Conservation (phyloP, 2,113 vertebrate species). For the Saccopteryx leptura region DNA sequence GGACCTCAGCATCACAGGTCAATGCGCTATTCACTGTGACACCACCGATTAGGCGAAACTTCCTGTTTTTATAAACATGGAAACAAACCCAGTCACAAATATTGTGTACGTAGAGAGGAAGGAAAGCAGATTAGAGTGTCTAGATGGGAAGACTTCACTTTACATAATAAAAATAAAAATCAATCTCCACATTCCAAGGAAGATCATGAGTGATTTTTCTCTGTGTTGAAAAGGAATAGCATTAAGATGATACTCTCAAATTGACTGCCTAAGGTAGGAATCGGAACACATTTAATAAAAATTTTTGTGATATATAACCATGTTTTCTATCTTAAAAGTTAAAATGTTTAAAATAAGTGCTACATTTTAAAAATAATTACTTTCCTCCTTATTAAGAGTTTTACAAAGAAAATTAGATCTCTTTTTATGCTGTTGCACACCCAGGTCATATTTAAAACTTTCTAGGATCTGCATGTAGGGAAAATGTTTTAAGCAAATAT, state of each 20-base stretch:
- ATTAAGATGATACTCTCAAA: constrained; percentile 20
- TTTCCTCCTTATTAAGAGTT: constrained; percentile 58
- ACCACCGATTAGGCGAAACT: background rate
- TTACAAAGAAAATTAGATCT: constrained; percentile 53
- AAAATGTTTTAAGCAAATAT: constrained; percentile 57
- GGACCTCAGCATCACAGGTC: too few species aligned
- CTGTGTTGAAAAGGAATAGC: constrained; percentile 2
- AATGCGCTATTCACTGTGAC: too few species aligned
- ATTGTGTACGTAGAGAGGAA: background rate
- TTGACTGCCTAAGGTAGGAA: background rate
- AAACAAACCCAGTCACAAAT: background rate
- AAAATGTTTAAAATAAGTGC: constrained; percentile 72
- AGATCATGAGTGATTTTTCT: background rate
- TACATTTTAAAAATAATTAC: constrained; percentile 68
- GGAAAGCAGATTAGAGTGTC: background rate
- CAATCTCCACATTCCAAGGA: background rate
- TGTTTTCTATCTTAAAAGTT: constrained; percentile 54
- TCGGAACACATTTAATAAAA: constrained; percentile 40
- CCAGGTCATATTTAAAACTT: constrained; percentile 1
- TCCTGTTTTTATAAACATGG: background rate
- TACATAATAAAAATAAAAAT: background rate
- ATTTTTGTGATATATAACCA: constrained; percentile 25
- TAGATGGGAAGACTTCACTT: background rate
- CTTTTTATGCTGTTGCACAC: constrained; percentile 16
- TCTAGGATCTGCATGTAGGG: background rate